Base-by-base conservation (phyloP, 30 jellyfish, hydroid and myxozoan genomes). In the Mastigias papua region DNA sequence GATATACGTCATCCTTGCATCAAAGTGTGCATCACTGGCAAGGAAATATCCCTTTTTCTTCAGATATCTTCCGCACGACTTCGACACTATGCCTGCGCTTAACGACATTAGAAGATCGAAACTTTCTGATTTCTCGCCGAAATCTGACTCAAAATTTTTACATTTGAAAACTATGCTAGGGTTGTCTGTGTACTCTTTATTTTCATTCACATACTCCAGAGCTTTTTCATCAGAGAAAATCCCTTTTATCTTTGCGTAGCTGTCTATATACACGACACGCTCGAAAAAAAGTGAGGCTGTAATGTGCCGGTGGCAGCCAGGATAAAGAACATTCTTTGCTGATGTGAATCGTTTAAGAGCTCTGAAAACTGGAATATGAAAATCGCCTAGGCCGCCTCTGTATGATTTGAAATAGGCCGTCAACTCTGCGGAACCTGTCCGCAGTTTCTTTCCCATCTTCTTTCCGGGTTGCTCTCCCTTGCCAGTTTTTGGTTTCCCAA, bases 231-330 rank as follows among this genome's bases (percentile, higher is more conserved):
- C 98, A 15, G 86, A 26, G 64, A 10, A 92, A 42, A 34, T n/a
- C 1, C 63, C 84, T 69, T 77, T 58, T 35, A 92, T 61, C 77
- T 92, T 86, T 9, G 86, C 10, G 49, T 85, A 69, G 65, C 26
- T 68, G 75, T 92, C 98, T 20, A 92, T 87, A 54, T 92, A 92
- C 2, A 92, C 83, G n/a, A 92, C 96, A 67, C 77, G 31, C n/a
- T 67, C 31, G 62, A 92, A 92, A 9, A 86, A 25, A 31, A 92
- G 73, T 0, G 98, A 92, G 20, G 98, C 93, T 16, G 96, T 85
- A 2, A 92, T 86, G 30, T 92, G 98, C 30, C 98, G 73, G 79
- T 92, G 96, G 86, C 98, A 92, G 76, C 98, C 98, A 32, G 98
- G 98, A 42, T 92, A 92, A 48, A 92, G 86, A 62, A 92, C 93